Evolutionary conservation across 2,797 vertebrate species (phyloP).

Genomic region (Tokudaia tokunoshimensis): DNA sequence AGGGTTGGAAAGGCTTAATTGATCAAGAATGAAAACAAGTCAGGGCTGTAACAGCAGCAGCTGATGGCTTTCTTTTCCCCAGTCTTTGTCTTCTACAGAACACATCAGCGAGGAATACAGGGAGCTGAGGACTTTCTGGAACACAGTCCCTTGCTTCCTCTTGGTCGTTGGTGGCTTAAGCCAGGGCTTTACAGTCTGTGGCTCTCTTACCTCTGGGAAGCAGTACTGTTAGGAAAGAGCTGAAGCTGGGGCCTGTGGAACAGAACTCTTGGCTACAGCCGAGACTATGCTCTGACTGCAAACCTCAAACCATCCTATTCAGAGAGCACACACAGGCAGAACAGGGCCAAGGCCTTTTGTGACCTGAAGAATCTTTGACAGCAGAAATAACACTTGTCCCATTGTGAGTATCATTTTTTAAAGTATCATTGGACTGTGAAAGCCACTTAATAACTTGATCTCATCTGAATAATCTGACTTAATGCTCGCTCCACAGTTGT

Average conservation of each 20-base stretch:
- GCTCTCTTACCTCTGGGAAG: conserved; percentile 24
- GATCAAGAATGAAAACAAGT: background rate
- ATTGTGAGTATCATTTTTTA: conserved; percentile 63
- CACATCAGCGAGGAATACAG: background rate
- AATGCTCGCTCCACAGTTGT: conserved; percentile 63
- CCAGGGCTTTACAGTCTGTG: background rate
- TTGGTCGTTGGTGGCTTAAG: background rate
- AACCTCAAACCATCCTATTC: background rate
- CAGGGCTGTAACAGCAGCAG: background rate
- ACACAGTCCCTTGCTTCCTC: background rate
- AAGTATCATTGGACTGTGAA: conserved; percentile 69
- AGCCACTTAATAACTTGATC: conserved; percentile 79
- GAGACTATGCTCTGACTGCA: conserved; percentile 16
- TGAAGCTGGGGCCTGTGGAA: conserved; percentile 21
- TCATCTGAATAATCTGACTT: conserved; percentile 77
- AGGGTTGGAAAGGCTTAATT: background rate
- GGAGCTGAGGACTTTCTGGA: background rate
- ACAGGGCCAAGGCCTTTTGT: conserved; percentile 43
- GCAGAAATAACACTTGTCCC: conserved; percentile 43
- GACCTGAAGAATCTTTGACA: conserved; percentile 64
- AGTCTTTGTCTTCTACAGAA: background rate
- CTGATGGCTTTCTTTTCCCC: background rate
- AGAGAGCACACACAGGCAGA: background rate
- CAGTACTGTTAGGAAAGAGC: background rate
- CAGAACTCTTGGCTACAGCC: background rate